phyloP scores from a whole-genome alignment of 2,888 invertebrate genomes.

The Pachycephus smyrnensis region DNA sequence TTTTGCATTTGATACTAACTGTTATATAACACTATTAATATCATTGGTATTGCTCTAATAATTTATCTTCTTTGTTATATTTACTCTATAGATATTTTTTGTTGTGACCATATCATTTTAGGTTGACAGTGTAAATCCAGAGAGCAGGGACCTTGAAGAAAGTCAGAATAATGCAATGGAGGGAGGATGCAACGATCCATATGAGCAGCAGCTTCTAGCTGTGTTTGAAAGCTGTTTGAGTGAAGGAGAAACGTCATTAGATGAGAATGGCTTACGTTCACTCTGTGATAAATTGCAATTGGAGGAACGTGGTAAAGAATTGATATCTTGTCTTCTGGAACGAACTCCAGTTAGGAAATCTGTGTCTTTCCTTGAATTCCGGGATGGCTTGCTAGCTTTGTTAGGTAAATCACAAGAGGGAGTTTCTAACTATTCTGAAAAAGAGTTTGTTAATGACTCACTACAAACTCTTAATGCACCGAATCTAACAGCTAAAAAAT shows the following conservation, averaged over 20 bases:
- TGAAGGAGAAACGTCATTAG: slow-evolving; percentile 77
- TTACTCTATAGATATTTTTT: neutral
- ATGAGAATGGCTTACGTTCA: slow-evolving; percentile 75
- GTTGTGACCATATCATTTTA: neutral
- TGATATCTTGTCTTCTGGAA: slow-evolving; percentile 70
- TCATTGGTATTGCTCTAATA: neutral
- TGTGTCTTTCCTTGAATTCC: slow-evolving; percentile 80
- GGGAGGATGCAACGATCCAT: slow-evolving; percentile 72
- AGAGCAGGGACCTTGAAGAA: slow-evolving; percentile 3
- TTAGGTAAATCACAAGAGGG: slow-evolving; percentile 70
- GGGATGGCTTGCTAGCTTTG: slow-evolving; percentile 79
- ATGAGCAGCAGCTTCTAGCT: slow-evolving; percentile 84
- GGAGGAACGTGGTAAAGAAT: slow-evolving; percentile 76
- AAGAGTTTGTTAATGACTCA: slow-evolving; percentile 17
- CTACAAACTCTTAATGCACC: slow-evolving; percentile 17
- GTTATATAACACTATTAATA: neutral
- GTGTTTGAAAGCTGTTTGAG: slow-evolving; percentile 85
- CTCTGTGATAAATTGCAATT: slow-evolving; percentile 84
- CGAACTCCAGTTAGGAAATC: slow-evolving; percentile 62
- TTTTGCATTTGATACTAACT: neutral
- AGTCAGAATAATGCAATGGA: slow-evolving; percentile 58
- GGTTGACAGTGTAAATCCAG: neutral
- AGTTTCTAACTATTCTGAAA: slow-evolving; percentile 14
- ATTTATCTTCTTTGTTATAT: neutral
- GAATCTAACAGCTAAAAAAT: slow-evolving; percentile 70